phyloP scores from a whole-genome alignment of 2,113 vertebrate genomes.

The Plectropomus leopardus region DNA sequence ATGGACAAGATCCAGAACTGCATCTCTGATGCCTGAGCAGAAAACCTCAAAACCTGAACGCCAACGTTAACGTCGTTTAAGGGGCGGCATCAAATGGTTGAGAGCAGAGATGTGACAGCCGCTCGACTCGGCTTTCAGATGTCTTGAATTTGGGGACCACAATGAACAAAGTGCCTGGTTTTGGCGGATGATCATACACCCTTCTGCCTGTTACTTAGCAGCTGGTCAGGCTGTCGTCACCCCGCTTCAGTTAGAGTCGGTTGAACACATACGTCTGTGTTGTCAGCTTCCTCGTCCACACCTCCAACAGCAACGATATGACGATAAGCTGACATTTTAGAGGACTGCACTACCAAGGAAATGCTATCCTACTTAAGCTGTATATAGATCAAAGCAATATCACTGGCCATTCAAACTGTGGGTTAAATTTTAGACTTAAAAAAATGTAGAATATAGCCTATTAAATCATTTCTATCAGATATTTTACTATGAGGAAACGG shows the following conservation, averaged over 20 bases:
- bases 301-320: conserved; percentile 39
- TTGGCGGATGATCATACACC: conserved; percentile 52
- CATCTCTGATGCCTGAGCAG: conserved; percentile 90
- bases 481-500: conserved; percentile 81
- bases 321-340: conserved; percentile 68
- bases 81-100: conserved; percentile 26
- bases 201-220: conserved; percentile 53
- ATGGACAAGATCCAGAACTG: conserved; percentile 98
- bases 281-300: conserved; percentile 36
- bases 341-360: conserved; percentile 74
- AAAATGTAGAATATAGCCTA: conserved; percentile 67
- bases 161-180: conserved; percentile 79
- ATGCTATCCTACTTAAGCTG: conserved; percentile 67
- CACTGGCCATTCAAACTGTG: conserved; percentile 83
- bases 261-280: conserved; percentile 35
- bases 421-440: conserved; percentile 65
- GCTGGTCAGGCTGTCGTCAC: conserved; percentile 26
- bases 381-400: conserved; percentile 79
- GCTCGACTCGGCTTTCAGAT: conserved; percentile 20
- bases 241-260: conserved; percentile 32
- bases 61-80: background rate
- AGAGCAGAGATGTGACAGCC: conserved; percentile 27
- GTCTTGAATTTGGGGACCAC: conserved; percentile 50
- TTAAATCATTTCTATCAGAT: conserved; percentile 82
- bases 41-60: conserved; percentile 9